Evolutionary conservation across 2,888 invertebrate genomes (phyloP), one percentile per base, ranked within the genome.

Genomic region (Lithosia quadra): DNA sequence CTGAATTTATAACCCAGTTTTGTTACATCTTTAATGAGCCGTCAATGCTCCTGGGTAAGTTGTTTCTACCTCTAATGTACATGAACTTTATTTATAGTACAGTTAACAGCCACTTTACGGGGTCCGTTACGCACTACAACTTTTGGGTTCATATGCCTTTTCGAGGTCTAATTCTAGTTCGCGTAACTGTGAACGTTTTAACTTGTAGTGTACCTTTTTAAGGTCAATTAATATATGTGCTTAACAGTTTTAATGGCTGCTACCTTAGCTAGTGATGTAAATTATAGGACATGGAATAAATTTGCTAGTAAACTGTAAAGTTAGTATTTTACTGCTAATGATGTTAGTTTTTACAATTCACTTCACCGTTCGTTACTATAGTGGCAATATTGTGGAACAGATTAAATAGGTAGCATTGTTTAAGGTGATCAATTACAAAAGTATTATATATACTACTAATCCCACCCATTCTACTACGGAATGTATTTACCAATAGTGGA

Each of bases 111-210:
- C 81, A 79, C 78, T 86, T 80, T 82, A 78, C 78, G 74, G 74
- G 76, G 74, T 79, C 74, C 75, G 78, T 80, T 83, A 78, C 82
- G 76, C 71, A 77, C 78, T 79, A 76, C 77, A 84, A 84, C 82
- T 84, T 84, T 84, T 72, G 84, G 84, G 84, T 75, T 72, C 73
- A 71, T 74, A 67, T 72, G 79, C 77, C 82, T 80, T 83, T 86
- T 82, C 77, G 80, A 77, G 80, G 78, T 79, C 72, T 73, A 71
- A 78, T 80, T 80, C 73, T 72, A 74, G 76, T 80, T 80, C 65
- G 68, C 73, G 75, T 63, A 75, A 80, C 79, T 80, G 76, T 75
- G 72, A 79, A 80, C 76, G 68, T 77, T 81, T 78, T 67, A 81
- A 76, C 76, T 78, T 71, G 76, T 74, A 76, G 66, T 65, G 64